A percentile compares a stretch with the other conserved stretches of the same genome.
Conservation (phyloP, 2,113 vertebrate genomes). For the Rhinopomastus cyanomelas region DNA sequence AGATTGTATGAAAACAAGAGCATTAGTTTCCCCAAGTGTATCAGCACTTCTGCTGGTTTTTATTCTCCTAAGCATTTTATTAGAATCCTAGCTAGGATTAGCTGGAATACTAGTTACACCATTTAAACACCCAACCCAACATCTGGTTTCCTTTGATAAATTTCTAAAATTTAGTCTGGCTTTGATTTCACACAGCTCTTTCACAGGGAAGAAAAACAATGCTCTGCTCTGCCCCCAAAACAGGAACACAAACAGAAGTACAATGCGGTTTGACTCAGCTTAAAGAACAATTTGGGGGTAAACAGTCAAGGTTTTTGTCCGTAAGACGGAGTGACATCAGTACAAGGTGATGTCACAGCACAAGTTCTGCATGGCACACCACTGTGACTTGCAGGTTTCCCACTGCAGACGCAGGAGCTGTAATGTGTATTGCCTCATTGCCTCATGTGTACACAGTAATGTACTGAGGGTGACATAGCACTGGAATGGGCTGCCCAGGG, state of each 20-base stretch:
- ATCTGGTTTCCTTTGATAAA: background rate
- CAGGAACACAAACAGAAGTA: background rate
- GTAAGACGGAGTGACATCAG: background rate
- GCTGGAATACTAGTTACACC: background rate
- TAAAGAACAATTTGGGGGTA: background rate
- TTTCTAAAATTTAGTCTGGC: background rate
- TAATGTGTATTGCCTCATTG: accelerated
- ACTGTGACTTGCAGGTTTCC: background rate
- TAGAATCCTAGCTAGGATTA: background rate
- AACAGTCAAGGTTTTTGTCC: background rate
- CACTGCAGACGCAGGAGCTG: background rate
- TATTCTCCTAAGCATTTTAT: background rate
- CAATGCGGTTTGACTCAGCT: background rate
- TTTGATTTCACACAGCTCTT: background rate
- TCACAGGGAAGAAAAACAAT: background rate
- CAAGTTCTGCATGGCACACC: background rate
- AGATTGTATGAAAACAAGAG: background rate
- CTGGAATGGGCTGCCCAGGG: no score
- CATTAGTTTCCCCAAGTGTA: background rate
- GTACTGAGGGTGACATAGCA: no score
- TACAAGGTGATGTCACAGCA: background rate
- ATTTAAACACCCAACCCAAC: background rate
- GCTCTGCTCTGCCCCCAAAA: background rate
- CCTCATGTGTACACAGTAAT: no score
- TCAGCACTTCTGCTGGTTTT: background rate